These are phyloP conservation scores for Xestobium rufovillosum DNA, from an alignment of 2,888 invertebrate species.

Conservation along the genomic window DNA sequence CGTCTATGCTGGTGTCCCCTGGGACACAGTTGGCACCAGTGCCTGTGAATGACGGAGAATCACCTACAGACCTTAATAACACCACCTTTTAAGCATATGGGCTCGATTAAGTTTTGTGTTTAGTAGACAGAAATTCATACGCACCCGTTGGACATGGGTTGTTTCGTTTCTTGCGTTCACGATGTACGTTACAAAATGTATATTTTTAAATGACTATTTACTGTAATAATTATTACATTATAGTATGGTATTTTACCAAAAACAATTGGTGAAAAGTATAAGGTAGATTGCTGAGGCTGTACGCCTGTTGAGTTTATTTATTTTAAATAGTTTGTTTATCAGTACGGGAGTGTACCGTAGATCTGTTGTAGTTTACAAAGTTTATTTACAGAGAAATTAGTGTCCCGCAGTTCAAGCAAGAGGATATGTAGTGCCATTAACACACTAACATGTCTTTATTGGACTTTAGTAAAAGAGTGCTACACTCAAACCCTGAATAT, in stretches of 20 bases:
- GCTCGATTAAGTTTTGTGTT: slow-evolving; percentile 4
- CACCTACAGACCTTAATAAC: slow-evolving; percentile 42
- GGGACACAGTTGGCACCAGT: slow-evolving; percentile 44
- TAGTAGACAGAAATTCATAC: slow-evolving; percentile 1
- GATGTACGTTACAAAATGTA: slow-evolving; percentile 32
- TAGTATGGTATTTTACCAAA: slow-evolving; percentile 54
- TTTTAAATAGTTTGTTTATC: slow-evolving; percentile 30
- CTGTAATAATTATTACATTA: slow-evolving; percentile 52
- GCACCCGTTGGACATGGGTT: slow-evolving; percentile 22
- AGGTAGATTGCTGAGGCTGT: slow-evolving; percentile 23
- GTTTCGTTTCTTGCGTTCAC: slow-evolving; percentile 33
- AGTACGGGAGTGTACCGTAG: slow-evolving; percentile 32
- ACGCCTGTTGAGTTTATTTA: slow-evolving; percentile 28
- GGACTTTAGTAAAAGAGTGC: too few relatives aligned
- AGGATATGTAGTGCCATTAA: too few relatives aligned
- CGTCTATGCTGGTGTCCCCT: slow-evolving; percentile 57
- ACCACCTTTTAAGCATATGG: slow-evolving; percentile 38
- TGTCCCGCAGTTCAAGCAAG: too few relatives aligned
- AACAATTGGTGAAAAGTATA: slow-evolving; percentile 27
- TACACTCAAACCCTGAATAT: too few relatives aligned
- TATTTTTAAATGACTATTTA: slow-evolving; percentile 39
- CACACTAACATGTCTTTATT: too few relatives aligned
- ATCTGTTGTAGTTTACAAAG: slow-evolving; percentile 28
- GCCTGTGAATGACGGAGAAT: slow-evolving; percentile 45
- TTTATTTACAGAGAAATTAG: slow-evolving; percentile 23